A percentile compares a stretch with the other conserved stretches of the same genome.
phyloP scores from a whole-genome alignment of 2,888 invertebrate genomes.

The Lasioglossum leucozonium region DNA sequence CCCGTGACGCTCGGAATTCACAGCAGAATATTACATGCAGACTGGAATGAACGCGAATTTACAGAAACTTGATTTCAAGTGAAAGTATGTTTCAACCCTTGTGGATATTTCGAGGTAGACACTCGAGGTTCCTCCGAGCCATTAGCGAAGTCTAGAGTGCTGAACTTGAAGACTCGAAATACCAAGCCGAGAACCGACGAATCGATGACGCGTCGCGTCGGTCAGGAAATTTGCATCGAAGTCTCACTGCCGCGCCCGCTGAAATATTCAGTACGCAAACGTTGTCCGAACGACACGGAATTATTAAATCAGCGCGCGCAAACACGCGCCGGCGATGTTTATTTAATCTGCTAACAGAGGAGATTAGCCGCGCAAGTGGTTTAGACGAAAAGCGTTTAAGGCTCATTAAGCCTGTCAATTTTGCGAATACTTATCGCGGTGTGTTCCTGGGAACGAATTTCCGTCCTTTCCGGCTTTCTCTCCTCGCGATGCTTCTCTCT shows the following conservation, averaged over 20 bases:
- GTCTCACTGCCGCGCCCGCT: not conserved
- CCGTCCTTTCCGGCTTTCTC: constrained; percentile 1
- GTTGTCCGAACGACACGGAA: not conserved
- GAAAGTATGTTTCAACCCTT: too few species aligned
- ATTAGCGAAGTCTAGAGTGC: too few species aligned
- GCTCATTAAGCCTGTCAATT: constrained; percentile 44
- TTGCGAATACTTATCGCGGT: constrained; percentile 51
- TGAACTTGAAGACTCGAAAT: not conserved
- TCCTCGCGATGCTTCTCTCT: not conserved
- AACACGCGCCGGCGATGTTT: not conserved
- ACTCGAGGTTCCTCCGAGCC: too few species aligned
- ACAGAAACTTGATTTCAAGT: too few species aligned
- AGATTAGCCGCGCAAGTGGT: not conserved
- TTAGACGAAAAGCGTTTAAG: not conserved
- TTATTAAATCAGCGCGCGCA: not conserved
- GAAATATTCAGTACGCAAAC: not conserved
- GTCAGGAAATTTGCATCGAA: not conserved
- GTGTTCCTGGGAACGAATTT: constrained; percentile 44
- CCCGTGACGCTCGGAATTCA: too few species aligned
- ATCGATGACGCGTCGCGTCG: not conserved
- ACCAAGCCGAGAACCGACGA: not conserved
- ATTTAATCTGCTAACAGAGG: not conserved
- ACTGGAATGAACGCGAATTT: too few species aligned
- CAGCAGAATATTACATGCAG: too few species aligned
- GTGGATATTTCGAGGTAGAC: too few species aligned